A percentile compares a stretch with the other conserved stretches of the same genome.
Conservation (phyloP, 2,797 vertebrate genomes). For the Lithobates pipiens region DNA sequence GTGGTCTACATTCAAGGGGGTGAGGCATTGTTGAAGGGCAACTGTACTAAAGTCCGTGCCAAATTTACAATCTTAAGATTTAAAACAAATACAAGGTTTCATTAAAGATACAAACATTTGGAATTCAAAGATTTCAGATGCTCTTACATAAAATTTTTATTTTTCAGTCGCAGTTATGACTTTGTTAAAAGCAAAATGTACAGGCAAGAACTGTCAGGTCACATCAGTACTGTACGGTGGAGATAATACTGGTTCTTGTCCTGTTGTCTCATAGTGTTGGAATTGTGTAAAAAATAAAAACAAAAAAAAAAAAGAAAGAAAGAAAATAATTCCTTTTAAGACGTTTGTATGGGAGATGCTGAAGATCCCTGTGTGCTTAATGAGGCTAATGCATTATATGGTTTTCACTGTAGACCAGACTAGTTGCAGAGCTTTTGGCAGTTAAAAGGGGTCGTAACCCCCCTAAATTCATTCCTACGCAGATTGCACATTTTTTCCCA, state of each 20-base stretch:
- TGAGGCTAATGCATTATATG: not conserved
- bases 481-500: conserved; percentile 36
- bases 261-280: no score
- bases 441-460: not conserved
- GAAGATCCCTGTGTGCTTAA: not conserved
- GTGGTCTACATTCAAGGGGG: no score
- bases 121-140: not conserved
- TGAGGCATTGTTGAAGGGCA: no score
- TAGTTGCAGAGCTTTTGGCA: not conserved
- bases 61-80: no score
- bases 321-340: no score
- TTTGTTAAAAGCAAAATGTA: conserved; percentile 28
- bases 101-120: not conserved
- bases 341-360: not conserved
- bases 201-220: conserved; percentile 6
- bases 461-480: not conserved
- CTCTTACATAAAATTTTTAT: conserved; percentile 36
- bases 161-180: conserved; percentile 1
- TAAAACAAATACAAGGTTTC: not conserved
- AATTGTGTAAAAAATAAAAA: no score
- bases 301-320: no score
- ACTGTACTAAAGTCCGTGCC: no score
- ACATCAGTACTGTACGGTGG: not conserved
- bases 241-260: no score
- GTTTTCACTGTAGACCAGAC: not conserved